Percentiles rank a stretch among this genome's conserved stretches.
Conservation (phyloP, 2,888 invertebrate species). For the Latrodectus elegans region DNA sequence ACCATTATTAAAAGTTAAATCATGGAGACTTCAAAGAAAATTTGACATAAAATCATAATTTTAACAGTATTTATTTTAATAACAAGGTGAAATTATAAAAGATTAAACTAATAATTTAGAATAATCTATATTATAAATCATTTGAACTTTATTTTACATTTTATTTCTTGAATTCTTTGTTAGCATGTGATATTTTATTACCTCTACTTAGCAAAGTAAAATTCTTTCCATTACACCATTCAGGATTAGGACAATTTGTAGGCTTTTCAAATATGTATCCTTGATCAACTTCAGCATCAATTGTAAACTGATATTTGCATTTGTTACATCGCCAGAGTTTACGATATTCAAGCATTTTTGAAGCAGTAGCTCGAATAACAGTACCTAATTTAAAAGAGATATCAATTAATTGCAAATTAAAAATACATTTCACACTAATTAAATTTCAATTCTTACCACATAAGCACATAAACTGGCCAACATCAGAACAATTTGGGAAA, state of each 20-base stretch:
- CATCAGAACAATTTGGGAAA: slow-evolving; percentile 83
- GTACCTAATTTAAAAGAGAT: slow-evolving; percentile 79
- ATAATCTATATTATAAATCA: no score
- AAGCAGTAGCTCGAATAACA: slow-evolving; percentile 84
- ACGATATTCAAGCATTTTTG: slow-evolving; percentile 85
- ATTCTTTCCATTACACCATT: slow-evolving; percentile 79
- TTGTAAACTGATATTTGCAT: slow-evolving; percentile 82
- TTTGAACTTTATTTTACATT: no score
- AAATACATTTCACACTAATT: not conserved
- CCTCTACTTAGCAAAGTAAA: slow-evolving; percentile 76
- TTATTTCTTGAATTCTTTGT: no score
- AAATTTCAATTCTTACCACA: slow-evolving; percentile 72
- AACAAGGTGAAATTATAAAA: no score
- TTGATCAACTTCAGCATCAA: slow-evolving; percentile 82
- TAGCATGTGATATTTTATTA: slow-evolving; percentile 72
- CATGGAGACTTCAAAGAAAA: no score
- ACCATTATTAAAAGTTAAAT: no score
- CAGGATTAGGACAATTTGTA: slow-evolving; percentile 78
- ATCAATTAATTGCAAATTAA: not conserved
- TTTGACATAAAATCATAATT: no score
- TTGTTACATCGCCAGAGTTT: slow-evolving; percentile 84
- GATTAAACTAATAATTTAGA: no score
- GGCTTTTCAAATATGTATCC: slow-evolving; percentile 80
- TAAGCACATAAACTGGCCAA: slow-evolving; percentile 84
- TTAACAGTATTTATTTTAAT: no score